Evolutionary conservation across 2,888 invertebrate species (phyloP).

Genomic region (Tetheella fluctuosa): DNA sequence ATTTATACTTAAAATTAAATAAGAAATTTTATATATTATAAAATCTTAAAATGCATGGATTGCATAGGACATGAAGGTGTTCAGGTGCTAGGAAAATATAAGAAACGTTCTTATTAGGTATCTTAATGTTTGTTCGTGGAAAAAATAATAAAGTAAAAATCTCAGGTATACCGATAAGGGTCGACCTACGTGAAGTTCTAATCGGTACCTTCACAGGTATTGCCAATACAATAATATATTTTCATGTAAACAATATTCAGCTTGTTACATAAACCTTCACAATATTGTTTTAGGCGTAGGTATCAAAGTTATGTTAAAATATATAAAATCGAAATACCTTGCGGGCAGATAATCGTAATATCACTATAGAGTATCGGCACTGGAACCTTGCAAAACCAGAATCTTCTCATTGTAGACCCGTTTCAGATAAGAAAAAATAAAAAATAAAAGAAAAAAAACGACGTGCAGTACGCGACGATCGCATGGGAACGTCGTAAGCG

Average conservation of each 20-base stretch:
- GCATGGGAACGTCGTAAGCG: slow-evolving; percentile 76
- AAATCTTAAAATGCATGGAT: too few relatives aligned
- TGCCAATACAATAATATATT: too few relatives aligned
- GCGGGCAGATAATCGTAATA: slow-evolving; percentile 55
- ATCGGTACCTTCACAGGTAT: too few relatives aligned
- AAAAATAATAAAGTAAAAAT: background rate
- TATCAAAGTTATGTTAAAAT: slow-evolving; percentile 8
- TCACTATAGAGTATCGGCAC: slow-evolving; percentile 70
- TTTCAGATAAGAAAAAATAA: slow-evolving; percentile 68
- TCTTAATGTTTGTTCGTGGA: background rate
- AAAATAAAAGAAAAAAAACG: slow-evolving; percentile 49
- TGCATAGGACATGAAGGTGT: background rate
- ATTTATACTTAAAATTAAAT: background rate
- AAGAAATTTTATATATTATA: background rate
- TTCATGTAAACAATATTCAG: too few relatives aligned
- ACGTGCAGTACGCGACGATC: slow-evolving; percentile 68
- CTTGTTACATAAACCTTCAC: background rate
- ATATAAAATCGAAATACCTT: slow-evolving; percentile 30
- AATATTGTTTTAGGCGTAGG: background rate
- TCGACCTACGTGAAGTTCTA: too few relatives aligned
- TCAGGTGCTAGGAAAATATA: background rate
- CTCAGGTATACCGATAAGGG: too few relatives aligned
- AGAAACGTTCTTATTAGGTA: background rate
- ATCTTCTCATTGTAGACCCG: slow-evolving; percentile 79
- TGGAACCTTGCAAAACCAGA: slow-evolving; percentile 81